A percentile compares a stretch with the other conserved stretches of the same genome.
phyloP scores from a whole-genome alignment of 2,888 invertebrate species.

The Drosophila conformis region DNA sequence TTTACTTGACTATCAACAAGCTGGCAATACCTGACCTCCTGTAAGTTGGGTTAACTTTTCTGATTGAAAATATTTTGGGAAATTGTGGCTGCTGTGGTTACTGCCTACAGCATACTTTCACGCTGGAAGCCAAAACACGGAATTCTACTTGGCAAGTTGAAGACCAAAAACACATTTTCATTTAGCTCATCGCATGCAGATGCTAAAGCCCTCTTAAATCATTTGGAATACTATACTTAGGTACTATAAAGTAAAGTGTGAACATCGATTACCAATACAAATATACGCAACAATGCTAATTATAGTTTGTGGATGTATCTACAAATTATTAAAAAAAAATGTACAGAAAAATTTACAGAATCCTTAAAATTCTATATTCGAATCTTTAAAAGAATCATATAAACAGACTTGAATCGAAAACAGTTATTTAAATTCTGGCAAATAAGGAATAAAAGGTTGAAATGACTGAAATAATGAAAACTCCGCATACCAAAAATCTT shows the following conservation, averaged over 20 bases:
- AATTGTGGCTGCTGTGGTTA: slow-evolving; percentile 21
- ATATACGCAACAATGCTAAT: background rate
- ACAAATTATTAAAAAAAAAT: background rate
- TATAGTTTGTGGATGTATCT: background rate
- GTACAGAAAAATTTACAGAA: background rate
- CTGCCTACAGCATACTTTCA: background rate
- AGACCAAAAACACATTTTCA: slow-evolving; percentile 8
- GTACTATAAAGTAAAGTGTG: background rate
- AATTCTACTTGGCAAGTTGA: background rate
- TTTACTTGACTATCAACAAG: slow-evolving; percentile 7
- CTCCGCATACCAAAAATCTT: background rate
- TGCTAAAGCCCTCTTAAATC: background rate
- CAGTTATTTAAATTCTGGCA: background rate
- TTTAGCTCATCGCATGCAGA: background rate
- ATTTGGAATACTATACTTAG: background rate
- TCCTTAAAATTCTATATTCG: background rate
- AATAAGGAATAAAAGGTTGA: background rate
- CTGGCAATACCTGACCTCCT: background rate
- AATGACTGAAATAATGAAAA: background rate
- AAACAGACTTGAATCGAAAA: background rate
- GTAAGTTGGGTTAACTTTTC: background rate
- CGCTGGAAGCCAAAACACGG: background rate
- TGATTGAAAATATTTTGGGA: slow-evolving; percentile 7
- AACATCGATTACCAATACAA: too few relatives aligned
- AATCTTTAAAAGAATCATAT: background rate